Base-by-base conservation (phyloP, 2,888 invertebrate genomes). In the Trichogramma dendrolimi region DNA sequence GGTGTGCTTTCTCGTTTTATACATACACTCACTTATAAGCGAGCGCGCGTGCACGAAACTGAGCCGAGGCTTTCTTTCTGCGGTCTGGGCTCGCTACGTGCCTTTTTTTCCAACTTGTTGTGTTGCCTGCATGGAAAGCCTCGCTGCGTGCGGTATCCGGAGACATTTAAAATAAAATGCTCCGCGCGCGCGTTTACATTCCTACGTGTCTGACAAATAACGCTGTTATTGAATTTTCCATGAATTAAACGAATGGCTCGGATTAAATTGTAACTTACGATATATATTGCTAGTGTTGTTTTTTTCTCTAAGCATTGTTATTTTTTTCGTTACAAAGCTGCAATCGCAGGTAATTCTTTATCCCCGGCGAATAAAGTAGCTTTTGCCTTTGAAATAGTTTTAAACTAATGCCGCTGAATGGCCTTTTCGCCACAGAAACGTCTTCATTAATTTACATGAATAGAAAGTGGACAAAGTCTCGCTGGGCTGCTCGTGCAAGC, bases 181-280 rank as follows among this genome's bases (percentile, higher is more conserved):
- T 60, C 43, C 50, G 57, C 59, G 56, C 49, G 38, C 41, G 39
- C 3, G 38, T 14, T 14, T 14, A 14, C 14, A 14, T 14, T 14
- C 14, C 14, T 14, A 14, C 14, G 14, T 14, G 41, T 46, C 55
- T 57, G 50, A 56, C 56, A 60, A 63, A 63, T 57, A 60, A 57
- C 46, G 50, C 54, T 6, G 49, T 60, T 63, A 63, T 63, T 60
- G 60, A 63, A 63, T 63, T 60, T 56, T 38, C n/a, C 38, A 57
- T 50, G 42, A 62, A 62, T 59, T 6, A 54, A 56, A 8, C 4
- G 47, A 56, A 48, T 56, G 40, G 14, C 48, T 7, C 11, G 42
- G 27, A 8, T 44, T 5, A 27, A 55, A 46, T 44, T 40, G n/a
- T n/a, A 38, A 43, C 14, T 14, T 14, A 14, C 14, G 14, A 14